Base-by-base conservation (phyloP, 2,113 vertebrate species). In the Salminus brasiliensis region DNA sequence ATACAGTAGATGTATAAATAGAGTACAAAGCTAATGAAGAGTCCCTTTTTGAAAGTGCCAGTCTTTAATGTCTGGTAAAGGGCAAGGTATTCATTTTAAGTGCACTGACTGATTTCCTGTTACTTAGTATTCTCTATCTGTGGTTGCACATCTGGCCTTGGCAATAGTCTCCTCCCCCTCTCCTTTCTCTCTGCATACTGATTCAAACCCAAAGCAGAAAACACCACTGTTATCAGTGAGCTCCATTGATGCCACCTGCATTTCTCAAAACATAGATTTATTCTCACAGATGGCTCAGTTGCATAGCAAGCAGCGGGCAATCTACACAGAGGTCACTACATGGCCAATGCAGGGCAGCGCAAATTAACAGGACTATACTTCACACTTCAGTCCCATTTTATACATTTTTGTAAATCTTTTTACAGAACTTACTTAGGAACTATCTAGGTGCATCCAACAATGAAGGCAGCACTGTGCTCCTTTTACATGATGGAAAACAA, bases 141-240 rank as follows among this genome's bases (percentile, higher is more conserved):
- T 68, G 78, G 7, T 43, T 11, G 39, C 13, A 45, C 82, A 80
- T 79, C 60, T 80, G 73, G 82, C 78, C 78, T 77, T 83, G 81
- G 76, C 78, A 77, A 39, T 21, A 70, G 34, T 53, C 41, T 73
- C 68, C 66, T 76, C 3, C 18, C 10, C 67, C 65, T 12, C 45
- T 18, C 47, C 47, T 12, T 53, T 34, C 29, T 21, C 36, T 69
- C 21, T 77, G 75, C 77, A 79, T 72, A 63, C 68, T 16, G 49
- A 84, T 72, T 77, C 70, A 76, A 30, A 68, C 63, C 69, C 47
- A 68, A 62, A 60, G 32, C 23, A 68, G 62, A 68, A 69, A 84
- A 77, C 74, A 80, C 32, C 60, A 52, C 52, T 59, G 29, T 12
- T 55, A 72, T 72, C 74, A 71, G 55, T 80, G 77, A 69, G 21